Percentiles rank a stretch among this genome's conserved stretches.
phyloP scores from a whole-genome alignment of 2,113 vertebrate genomes.

The Paedocypris sp. region DNA sequence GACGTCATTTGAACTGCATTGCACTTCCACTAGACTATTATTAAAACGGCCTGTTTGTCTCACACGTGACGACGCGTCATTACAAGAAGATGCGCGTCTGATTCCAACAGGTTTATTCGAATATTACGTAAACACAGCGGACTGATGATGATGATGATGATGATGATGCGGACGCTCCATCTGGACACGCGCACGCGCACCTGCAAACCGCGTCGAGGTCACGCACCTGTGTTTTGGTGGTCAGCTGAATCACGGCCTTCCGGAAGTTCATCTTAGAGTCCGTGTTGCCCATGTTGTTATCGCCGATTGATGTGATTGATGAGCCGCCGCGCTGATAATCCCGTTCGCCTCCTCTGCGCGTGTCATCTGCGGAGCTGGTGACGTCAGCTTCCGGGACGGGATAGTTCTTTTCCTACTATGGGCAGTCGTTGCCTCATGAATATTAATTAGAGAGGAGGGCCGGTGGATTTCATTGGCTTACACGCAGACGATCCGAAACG shows the following conservation, averaged over 20 bases:
- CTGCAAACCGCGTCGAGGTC: background rate
- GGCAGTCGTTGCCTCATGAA: background rate
- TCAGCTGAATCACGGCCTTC: slow-evolving; percentile 96
- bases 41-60: no score
- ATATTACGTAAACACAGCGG: no score
- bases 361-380: slow-evolving; percentile 51
- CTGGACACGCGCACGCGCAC: slow-evolving; percentile 2
- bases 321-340: slow-evolving; percentile 52
- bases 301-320: background rate
- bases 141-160: no score
- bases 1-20: no score
- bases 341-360: slow-evolving; percentile 42
- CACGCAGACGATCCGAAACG: background rate
- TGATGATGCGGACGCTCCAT: slow-evolving; percentile 23
- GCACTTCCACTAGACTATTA: no score
- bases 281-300: slow-evolving; percentile 79
- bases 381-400: slow-evolving; percentile 50
- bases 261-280: slow-evolving; percentile 96
- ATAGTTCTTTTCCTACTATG: background rate
- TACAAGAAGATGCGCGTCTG: no score
- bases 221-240: slow-evolving; percentile 90
- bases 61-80: no score
- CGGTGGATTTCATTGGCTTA: background rate
- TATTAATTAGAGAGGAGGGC: background rate
- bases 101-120: no score